phyloP scores from a whole-genome alignment of 2,888 invertebrate genomes.

The Polyploca ridens region DNA sequence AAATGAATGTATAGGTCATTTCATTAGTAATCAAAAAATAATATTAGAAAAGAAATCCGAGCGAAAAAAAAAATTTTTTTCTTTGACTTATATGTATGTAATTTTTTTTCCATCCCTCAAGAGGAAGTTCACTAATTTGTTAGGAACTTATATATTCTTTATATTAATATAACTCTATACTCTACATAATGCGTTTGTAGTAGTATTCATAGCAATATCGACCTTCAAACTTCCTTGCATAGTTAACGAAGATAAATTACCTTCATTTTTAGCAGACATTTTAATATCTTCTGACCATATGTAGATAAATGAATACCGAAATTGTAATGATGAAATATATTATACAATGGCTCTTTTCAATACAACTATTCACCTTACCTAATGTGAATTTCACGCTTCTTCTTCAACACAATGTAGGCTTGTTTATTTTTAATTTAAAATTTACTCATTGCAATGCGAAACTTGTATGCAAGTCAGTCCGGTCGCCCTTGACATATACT shows the following conservation, averaged over 20 bases:
- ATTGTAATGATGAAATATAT: conserved; percentile 14
- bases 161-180: too few species aligned
- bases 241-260: conserved; percentile 9
- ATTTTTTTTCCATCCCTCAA: too few species aligned
- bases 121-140: too few species aligned
- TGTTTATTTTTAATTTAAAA: conserved; percentile 27
- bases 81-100: too few species aligned
- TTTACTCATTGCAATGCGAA: conserved; percentile 39
- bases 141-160: too few species aligned
- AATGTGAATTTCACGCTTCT: conserved; percentile 29
- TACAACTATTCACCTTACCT: conserved; percentile 15
- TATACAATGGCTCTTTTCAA: not conserved
- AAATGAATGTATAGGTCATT: too few species aligned
- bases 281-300: conserved; percentile 1
- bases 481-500: conserved; percentile 71
- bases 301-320: conserved; percentile 13
- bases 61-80: too few species aligned
- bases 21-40: too few species aligned
- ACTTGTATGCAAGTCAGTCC: conserved; percentile 51
- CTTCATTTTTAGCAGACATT: not conserved
- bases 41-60: too few species aligned
- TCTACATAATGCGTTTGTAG: not conserved
- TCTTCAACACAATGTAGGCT: conserved; percentile 35
- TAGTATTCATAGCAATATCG: not conserved
- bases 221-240: conserved; percentile 1